A percentile compares a stretch with the other conserved stretches of the same genome.
These are phyloP conservation scores for Uropsilus gracilis DNA, from an alignment of 2,113 vertebrate genomes.

Conservation along the genomic window DNA sequence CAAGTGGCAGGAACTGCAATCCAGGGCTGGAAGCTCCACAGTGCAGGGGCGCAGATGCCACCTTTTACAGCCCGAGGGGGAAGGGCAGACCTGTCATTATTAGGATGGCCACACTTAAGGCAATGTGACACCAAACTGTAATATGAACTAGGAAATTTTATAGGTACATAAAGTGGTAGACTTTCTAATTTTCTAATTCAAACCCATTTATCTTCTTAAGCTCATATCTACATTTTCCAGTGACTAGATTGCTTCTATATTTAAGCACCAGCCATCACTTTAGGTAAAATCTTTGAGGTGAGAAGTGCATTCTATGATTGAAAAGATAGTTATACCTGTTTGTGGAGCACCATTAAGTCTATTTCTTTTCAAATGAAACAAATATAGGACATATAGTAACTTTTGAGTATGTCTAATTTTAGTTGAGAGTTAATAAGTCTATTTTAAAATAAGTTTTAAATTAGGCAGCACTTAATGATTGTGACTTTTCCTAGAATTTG, in stretches of 20 bases:
- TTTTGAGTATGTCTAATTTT: constrained; percentile 38
- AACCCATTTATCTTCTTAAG: background rate
- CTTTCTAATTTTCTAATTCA: constrained; percentile 18
- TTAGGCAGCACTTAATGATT: background rate
- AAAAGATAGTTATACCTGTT: constrained; percentile 12
- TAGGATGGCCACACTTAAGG: background rate
- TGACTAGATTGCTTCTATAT: background rate
- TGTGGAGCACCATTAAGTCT: background rate
- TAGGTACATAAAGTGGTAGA: background rate
- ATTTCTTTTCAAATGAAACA: constrained; percentile 3
- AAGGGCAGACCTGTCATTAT: background rate
- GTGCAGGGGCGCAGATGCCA: background rate
- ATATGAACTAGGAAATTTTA: background rate
- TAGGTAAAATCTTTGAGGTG: background rate
- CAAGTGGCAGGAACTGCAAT: background rate
- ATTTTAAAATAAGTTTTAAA: constrained; percentile 26
- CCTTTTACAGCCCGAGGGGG: background rate
- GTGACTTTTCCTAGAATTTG: constrained; percentile 18
- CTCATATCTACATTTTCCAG: background rate
- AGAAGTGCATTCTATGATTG: background rate
- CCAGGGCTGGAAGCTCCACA: background rate
- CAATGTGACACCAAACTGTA: background rate
- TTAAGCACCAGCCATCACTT: constrained; percentile 2
- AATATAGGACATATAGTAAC: background rate
- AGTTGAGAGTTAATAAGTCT: background rate